Base-by-base conservation (phyloP, 1,140 invertebrate species). In the Mya arenaria region DNA sequence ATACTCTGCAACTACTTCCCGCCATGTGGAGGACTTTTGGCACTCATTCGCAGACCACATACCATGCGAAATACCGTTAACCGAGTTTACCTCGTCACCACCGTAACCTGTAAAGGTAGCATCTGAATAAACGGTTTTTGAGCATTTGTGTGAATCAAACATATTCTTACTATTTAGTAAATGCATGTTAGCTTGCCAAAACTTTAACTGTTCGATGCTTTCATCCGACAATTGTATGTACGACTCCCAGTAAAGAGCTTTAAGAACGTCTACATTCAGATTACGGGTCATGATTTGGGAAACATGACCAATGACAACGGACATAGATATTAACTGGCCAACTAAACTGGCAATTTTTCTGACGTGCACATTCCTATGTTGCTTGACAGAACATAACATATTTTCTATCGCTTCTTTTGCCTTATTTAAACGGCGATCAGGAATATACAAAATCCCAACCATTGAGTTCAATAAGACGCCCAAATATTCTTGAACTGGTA, bases 1-100 rank as follows among this genome's bases (percentile, higher is more conserved):
- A 68, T 15, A 72, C 4, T 78, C 68, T 13, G 82, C 82, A 5
- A 13, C 37, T 4, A 83, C 25, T 52, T 83, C 81, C n/a, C 71
- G 58, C 63, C 62, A 83, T 25, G 72, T 83, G 13, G 65, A 83
- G 41, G 62, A 77, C 10, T 78, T 75, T 37, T 8, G 15, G 23
- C 17, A 5, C 30, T 83, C 82, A 3, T 62, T 13, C 5, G 55
- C 32, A 28, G 62, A 52, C 82, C 82, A 83, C 25, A 71, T 39
- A 36, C 82, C 82, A 68, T 68, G 60, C 10, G 56, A 62, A 19
- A 58, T 17, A 8, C 28, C 44, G 34, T 66, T 25, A 3, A 23
- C n/a, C 19, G 34, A 44, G 41, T 74, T 41, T 4, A 82, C 80
- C 39, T 4, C 19, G 48, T 82, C 68, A 0, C 71, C 80, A 32